These are phyloP conservation scores for Baccha elongata DNA, from an alignment of 2,888 invertebrate genomes.

Conservation along the genomic window DNA sequence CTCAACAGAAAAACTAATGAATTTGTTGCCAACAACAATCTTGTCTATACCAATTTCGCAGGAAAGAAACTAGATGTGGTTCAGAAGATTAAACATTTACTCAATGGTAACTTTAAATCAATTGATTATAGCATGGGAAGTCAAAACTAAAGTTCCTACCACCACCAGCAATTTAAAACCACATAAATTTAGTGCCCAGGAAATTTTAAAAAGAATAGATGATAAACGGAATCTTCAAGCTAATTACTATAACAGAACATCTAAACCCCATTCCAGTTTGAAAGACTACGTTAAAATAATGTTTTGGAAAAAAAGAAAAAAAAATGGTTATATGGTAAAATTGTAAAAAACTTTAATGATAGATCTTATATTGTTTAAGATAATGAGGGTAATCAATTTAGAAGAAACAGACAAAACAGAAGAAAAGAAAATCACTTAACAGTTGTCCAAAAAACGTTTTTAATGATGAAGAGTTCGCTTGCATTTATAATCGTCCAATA, in stretches of 20 bases:
- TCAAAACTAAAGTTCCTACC: constrained; percentile 40
- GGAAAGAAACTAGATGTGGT: constrained; percentile 82
- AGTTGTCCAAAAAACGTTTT: no score
- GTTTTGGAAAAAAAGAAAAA: constrained; percentile 61
- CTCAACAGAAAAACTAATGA: constrained; percentile 82
- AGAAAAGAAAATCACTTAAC: constrained; percentile 13
- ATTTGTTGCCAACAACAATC: constrained; percentile 80
- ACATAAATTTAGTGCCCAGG: constrained; percentile 30
- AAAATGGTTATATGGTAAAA: constrained; percentile 35
- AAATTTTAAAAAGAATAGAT: constrained; percentile 34
- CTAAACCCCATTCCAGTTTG: constrained; percentile 29
- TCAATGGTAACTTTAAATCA: constrained; percentile 78
- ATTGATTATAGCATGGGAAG: constrained; percentile 70
- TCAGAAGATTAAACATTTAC: constrained; percentile 80
- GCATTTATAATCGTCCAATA: no score
- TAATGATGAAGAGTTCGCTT: no score
- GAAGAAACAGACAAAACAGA: constrained; percentile 20
- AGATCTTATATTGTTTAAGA: constrained; percentile 26
- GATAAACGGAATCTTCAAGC: constrained; percentile 31
- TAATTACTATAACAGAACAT: constrained; percentile 15
- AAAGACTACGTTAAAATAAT: constrained; percentile 41
- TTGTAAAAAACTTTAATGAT: constrained; percentile 26
- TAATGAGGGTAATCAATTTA: constrained; percentile 23
- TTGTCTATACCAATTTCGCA: constrained; percentile 82
- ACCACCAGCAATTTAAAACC: constrained; percentile 17